These are phyloP conservation scores for Morus bassanus DNA, from an alignment of 2,797 vertebrate genomes.

Conservation along the genomic window DNA sequence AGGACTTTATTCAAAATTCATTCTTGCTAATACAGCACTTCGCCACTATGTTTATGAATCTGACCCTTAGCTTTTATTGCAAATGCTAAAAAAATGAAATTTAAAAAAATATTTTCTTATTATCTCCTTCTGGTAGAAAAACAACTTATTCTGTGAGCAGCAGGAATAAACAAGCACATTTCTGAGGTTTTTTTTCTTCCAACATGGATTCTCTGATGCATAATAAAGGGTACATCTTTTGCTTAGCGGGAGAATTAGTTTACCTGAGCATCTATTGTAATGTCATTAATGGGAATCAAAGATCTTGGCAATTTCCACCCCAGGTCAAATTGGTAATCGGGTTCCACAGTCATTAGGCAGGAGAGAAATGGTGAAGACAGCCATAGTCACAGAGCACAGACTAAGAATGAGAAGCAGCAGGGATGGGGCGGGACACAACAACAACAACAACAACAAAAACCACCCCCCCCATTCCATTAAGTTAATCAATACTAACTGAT, in stretches of 20 bases:
- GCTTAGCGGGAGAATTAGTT: neutral
- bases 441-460: neutral
- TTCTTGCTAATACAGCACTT: neutral
- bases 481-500: neutral
- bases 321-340: neutral
- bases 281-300: neutral
- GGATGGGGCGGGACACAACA: rapidly evolving
- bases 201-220: neutral
- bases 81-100: neutral
- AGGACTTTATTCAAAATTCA: neutral
- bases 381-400: neutral
- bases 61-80: neutral
- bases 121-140: neutral
- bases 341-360: neutral
- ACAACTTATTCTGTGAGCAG: neutral
- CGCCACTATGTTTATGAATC: neutral
- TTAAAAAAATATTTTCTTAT: neutral
- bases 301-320: neutral
- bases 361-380: neutral
- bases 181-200: neutral
- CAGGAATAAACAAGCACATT: neutral
- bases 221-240: neutral
- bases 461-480: neutral
- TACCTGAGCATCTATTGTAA: neutral
- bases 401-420: neutral